Conservation (phyloP, 2,888 invertebrate species). For the Rhimphoctona megacephalus region DNA sequence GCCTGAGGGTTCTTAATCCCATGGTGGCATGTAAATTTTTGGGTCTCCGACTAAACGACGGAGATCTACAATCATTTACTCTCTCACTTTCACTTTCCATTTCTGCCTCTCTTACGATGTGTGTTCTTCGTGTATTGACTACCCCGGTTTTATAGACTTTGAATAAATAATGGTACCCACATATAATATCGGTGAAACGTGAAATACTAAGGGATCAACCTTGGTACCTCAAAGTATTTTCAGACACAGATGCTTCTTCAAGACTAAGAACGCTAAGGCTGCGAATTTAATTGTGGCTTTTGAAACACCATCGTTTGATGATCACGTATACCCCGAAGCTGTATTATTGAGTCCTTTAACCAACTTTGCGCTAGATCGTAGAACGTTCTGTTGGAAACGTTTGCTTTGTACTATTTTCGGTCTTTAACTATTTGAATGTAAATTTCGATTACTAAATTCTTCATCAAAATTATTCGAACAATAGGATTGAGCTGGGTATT, state of each 20-base stretch:
- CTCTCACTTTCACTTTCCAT: constrained; percentile 45
- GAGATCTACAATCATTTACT: constrained; percentile 54
- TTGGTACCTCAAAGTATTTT: constrained; percentile 20
- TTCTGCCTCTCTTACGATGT: constrained; percentile 33
- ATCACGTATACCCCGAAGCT: constrained; percentile 19
- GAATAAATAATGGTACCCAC: constrained; percentile 77
- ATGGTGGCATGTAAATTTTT: constrained; percentile 32
- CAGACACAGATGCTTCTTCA: constrained; percentile 13
- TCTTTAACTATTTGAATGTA: not conserved
- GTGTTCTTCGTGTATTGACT: constrained; percentile 26
- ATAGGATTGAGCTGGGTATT: not conserved
- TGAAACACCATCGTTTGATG: constrained; percentile 30
- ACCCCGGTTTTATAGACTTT: constrained; percentile 27
- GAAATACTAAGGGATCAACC: constrained; percentile 18
- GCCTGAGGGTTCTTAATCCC: constrained; percentile 36
- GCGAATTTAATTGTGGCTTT: constrained; percentile 32
- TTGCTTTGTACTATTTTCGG: constrained; percentile 40
- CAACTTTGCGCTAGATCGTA: constrained; percentile 36
- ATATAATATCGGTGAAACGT: constrained; percentile 66
- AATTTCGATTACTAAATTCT: not conserved
- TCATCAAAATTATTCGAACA: not conserved
- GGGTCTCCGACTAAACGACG: constrained; percentile 65
- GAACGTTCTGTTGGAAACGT: constrained; percentile 25
- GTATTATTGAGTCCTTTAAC: constrained; percentile 16
- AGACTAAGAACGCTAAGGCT: not conserved